phyloP scores from a whole-genome alignment of 2,113 vertebrate genomes.

The Uropsilus gracilis region DNA sequence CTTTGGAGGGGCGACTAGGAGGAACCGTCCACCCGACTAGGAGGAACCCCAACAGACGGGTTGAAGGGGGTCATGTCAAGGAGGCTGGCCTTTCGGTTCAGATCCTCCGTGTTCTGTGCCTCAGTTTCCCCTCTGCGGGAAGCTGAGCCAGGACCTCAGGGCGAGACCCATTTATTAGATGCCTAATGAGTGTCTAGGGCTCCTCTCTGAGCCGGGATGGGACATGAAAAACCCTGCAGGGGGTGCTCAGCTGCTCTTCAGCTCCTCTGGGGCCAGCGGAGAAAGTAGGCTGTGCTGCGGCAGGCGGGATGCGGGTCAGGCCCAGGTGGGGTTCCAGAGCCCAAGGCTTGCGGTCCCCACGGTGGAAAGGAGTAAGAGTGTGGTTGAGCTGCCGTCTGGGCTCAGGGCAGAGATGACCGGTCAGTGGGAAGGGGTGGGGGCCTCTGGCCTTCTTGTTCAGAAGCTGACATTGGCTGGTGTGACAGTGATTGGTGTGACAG shows the following conservation, averaged over 20 bases:
- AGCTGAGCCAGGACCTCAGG: not conserved
- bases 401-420: not conserved
- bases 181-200: not conserved
- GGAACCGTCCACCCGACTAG: not conserved
- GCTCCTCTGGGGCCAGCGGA: not conserved
- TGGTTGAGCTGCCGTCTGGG: too few relatives aligned
- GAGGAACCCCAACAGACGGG: too few relatives aligned
- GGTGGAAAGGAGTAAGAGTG: not conserved
- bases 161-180: too few relatives aligned
- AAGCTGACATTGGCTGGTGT: not conserved
- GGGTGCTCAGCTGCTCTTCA: not conserved
- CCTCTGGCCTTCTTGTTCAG: not conserved
- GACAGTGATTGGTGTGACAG: not conserved
- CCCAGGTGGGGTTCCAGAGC: not conserved
- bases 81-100: not conserved
- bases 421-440: not conserved
- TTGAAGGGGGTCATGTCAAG: not conserved
- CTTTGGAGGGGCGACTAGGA: too few relatives aligned
- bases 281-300: not conserved
- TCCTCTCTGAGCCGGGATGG: not conserved
- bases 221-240: not conserved
- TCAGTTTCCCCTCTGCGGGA: not conserved
- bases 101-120: not conserved
- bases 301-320: not conserved
- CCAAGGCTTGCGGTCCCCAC: fast-evolving